Conservation (phyloP, 2,888 invertebrate genomes). For the Scelioninae gen. 1 region DNA sequence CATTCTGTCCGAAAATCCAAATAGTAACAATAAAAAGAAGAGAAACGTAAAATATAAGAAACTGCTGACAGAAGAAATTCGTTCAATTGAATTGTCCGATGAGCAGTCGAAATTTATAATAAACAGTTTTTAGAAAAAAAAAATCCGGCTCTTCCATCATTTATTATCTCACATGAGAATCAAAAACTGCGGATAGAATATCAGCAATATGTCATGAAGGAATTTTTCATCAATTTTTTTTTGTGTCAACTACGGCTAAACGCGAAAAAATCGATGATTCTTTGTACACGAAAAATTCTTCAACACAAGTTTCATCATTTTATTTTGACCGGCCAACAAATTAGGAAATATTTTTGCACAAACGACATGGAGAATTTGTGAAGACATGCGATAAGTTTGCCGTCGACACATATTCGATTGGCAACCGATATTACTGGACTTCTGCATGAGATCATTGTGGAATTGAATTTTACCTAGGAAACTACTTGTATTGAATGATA, state of each 20-base stretch:
- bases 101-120: no score
- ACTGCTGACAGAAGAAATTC: no score
- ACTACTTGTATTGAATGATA: slow-evolving; percentile 43
- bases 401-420: slow-evolving; percentile 13
- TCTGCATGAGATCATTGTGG: slow-evolving; percentile 42
- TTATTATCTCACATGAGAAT: no score
- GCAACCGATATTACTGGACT: slow-evolving; percentile 34
- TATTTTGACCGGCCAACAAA: slow-evolving; percentile 20
- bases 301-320: background rate
- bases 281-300: slow-evolving; percentile 1
- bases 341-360: slow-evolving; percentile 41
- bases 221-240: slow-evolving; percentile 33
- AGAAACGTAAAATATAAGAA: no score
- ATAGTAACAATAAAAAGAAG: no score
- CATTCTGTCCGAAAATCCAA: no score
- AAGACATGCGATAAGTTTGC: slow-evolving; percentile 14
- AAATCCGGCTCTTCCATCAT: no score
- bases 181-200: slow-evolving; percentile 12
- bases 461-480: slow-evolving; percentile 42
- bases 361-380: slow-evolving; percentile 2
- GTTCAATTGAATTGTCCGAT: no score
- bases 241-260: background rate
- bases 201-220: slow-evolving; percentile 21
- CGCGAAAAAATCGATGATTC: background rate
- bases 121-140: no score